Base-by-base conservation (phyloP, 2,888 invertebrate species). In the Dryadula phaetusa region DNA sequence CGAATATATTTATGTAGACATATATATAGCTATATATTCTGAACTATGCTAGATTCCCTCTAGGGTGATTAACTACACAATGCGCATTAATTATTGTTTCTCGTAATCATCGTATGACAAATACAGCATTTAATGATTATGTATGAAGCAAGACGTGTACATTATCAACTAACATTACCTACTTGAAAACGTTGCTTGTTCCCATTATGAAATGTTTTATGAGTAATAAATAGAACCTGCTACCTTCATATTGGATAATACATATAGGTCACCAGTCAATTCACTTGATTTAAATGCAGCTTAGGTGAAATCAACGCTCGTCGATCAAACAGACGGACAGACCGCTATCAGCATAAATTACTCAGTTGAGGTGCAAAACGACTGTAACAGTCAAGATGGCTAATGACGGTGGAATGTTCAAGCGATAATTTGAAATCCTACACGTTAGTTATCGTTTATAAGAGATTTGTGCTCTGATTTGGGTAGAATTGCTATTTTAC, bases 311-410 rank as follows among this genome's bases (percentile, higher is more conserved):
- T 40, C 40, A 40, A n/a, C 22, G 40, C 40, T 56, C 56, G 56
- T 40, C 56, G 25, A 25, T 56, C 56, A 40, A 56, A n/a, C n/a
- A 16, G 40, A 40, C 40, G 22, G 56, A 56, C 22, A 40, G 22
- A 25, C 37, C 56, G 40, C 40, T 56, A 56, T 40, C 40, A 40
- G 40, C 40, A 56, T 66, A 72, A 70, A 70, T 64, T 70, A 90
- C 92, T 86, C 88, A 14, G 77, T 79, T 93, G 88, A 12, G 93
- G 90, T 64, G 94, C 94, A 69, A 94, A 85, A 71, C 95, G 93
- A 44, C 94, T 94, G 79, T 95, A 95, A 74, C 94, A 93, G 74
- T 96, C 94, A 62, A 52, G 52, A 96, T 87, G 85, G 75, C 94
- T 94, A 63, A 97, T 93, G 20, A 83, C 81, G n/a, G 86, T 82